Percentiles rank a stretch among this genome's conserved stretches.
Evolutionary conservation across 2,797 vertebrate species (phyloP).

Genomic region (Acanthornis magna): DNA sequence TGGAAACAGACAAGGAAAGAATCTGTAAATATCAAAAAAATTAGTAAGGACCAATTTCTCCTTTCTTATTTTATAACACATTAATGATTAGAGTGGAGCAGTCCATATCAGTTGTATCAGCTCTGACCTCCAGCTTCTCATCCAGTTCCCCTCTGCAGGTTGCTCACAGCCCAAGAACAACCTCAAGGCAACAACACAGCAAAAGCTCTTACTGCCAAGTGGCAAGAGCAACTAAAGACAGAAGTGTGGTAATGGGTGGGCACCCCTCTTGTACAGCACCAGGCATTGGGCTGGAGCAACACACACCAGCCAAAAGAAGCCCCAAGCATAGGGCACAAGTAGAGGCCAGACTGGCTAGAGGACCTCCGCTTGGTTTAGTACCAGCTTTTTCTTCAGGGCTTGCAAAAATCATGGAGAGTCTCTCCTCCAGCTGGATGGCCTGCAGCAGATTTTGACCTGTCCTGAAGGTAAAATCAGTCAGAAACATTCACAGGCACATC

Average conservation of each 20-base stretch:
- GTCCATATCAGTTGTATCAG: neutral
- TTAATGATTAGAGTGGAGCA: neutral
- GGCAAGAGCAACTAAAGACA: neutral
- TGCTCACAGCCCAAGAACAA: neutral
- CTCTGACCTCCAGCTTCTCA: neutral
- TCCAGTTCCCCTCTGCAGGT: neutral
- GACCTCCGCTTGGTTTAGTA: neutral
- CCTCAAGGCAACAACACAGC: neutral
- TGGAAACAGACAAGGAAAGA: neutral
- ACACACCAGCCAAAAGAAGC: neutral
- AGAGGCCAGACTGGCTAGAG: neutral
- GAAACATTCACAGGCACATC: neutral
- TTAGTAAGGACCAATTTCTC: neutral
- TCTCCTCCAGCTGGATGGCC: neutral
- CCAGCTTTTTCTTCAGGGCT: neutral
- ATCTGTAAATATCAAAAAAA: neutral
- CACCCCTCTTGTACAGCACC: rapidly evolving
- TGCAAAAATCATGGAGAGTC: neutral
- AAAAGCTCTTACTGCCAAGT: rapidly evolving
- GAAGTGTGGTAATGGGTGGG: rapidly evolving
- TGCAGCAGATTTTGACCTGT: neutral
- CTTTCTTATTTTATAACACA: neutral
- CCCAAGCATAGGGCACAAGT: too few relatives aligned
- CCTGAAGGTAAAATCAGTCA: neutral
- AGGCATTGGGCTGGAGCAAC: neutral